Conservation (phyloP, 2,797 vertebrate genomes). For the Eremophila alpestris region DNA sequence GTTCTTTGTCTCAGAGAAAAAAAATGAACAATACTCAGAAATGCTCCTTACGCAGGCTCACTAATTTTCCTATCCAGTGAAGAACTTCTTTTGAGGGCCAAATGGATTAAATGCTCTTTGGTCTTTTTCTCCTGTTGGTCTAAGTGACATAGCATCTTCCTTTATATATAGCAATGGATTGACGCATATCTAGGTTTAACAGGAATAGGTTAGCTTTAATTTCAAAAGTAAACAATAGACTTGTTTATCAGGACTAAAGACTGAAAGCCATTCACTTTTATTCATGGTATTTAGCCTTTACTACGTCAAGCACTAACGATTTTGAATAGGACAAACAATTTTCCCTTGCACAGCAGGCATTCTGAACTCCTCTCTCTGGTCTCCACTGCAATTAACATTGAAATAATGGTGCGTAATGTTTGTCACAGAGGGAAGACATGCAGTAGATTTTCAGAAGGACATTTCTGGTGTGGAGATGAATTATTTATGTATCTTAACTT, state of each 20-base stretch:
- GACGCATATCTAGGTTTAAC: not conserved
- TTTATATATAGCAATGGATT: not conserved
- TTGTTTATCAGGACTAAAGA: conserved; percentile 4
- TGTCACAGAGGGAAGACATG: not conserved
- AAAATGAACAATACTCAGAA: not conserved
- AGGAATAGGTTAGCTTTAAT: not conserved
- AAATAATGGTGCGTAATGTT: not conserved
- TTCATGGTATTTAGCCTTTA: conserved; percentile 23
- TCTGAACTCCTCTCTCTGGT: not conserved
- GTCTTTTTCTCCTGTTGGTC: not conserved
- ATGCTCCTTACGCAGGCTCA: not conserved
- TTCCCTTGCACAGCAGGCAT: not conserved
- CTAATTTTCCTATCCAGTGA: not conserved
- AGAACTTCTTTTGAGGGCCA: not conserved
- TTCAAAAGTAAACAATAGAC: conserved; percentile 4
- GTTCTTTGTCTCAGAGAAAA: not conserved
- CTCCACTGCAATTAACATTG: not conserved
- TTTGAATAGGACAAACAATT: conserved; percentile 26
- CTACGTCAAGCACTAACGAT: not conserved
- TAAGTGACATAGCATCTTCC: conserved; percentile 1
- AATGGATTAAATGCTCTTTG: not conserved
- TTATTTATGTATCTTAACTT: not conserved
- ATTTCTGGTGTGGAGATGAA: not conserved
- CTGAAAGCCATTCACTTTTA: conserved; percentile 3
- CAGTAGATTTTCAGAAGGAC: not conserved